Evolutionary conservation across 2,888 invertebrate species (phyloP).

Genomic region (Apoda limacodes): DNA sequence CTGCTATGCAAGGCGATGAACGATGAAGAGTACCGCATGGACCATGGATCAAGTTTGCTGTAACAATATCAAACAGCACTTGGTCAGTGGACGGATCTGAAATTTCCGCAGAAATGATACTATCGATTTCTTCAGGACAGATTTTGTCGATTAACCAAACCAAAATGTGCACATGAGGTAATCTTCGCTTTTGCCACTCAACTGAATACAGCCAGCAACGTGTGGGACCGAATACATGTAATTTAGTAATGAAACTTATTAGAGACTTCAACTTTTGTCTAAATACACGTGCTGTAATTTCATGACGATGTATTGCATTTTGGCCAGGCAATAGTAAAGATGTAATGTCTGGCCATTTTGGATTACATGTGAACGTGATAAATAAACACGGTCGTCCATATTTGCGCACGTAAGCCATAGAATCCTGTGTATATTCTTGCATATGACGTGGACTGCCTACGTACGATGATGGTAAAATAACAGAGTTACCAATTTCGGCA

Average conservation of each 20-base stretch:
- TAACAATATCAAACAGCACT: constrained; percentile 25
- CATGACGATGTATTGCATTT: constrained; percentile 23
- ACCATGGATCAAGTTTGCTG: constrained; percentile 34
- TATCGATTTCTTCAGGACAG: constrained; percentile 10
- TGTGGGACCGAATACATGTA: constrained; percentile 16
- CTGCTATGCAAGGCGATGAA: constrained; percentile 32
- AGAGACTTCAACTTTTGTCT: constrained; percentile 18
- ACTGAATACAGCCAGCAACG: no score
- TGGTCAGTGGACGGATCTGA: constrained; percentile 26
- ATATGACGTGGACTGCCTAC: constrained; percentile 19
- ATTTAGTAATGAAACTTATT: constrained; percentile 18
- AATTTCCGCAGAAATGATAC: constrained; percentile 11
- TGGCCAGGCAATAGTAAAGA: constrained; percentile 16
- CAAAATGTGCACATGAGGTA: constrained; percentile 14
- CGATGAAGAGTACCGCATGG: constrained; percentile 32
- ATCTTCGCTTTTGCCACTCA: constrained; percentile 17
- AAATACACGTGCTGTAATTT: constrained; percentile 22
- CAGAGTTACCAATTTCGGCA: constrained; percentile 27
- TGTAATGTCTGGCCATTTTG: constrained; percentile 23
- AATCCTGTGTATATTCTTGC: constrained; percentile 20
- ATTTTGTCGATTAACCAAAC: constrained; percentile 24
- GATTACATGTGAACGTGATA: no score
- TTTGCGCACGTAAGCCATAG: constrained; percentile 25
- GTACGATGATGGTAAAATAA: constrained; percentile 33
- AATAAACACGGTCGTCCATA: constrained; percentile 21